Evolutionary conservation across 2,888 invertebrate genomes (phyloP), one percentile per base, ranked within the genome.

Genomic region (Erpobdella octoculata): DNA sequence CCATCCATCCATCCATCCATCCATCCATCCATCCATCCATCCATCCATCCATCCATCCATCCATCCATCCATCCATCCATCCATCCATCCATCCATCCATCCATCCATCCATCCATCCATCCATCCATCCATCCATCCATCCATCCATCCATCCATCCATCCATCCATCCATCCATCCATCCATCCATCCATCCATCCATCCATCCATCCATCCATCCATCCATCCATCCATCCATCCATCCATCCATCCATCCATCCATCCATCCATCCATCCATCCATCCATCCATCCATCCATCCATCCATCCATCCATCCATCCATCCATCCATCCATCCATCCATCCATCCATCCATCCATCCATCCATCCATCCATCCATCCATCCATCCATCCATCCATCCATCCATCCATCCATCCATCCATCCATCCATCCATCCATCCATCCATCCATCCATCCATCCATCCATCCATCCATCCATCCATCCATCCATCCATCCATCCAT

Each of bases 401-500:
- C n/a, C n/a, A 18, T 53, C 53, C 53, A 53, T 9, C 28, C 53
- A 53, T 53, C 28, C 53, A 21, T 4, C 1, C 53, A 53, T 53
- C 28, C 53, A 53, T 53, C 21, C 59, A 12, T 58, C 25, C 28
- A 12, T 58, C 8, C 25, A 9, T 28, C 28, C 59, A 58, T 58
- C 59, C 59, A 58, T 58, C 21, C 59, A 12, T 58, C 25, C 28
- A 12, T 58, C 8, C 25, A 9, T 28, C 28, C 59, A 58, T 58
- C 59, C 59, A 58, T 58, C 28, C 25, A 21, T 28, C 21, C 25
- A 58, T 58, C 25, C 25, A 9, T 58, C 21, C 25, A 58, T 58
- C 25, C 59, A 58, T 58, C 21, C 59, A 58, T 12, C 21, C 59
- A 58, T 58, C 21, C 59, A 58, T 58, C 21, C 59, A 41, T 58